Conservation (phyloP, 2,113 vertebrate genomes). For the Abramis brama region DNA sequence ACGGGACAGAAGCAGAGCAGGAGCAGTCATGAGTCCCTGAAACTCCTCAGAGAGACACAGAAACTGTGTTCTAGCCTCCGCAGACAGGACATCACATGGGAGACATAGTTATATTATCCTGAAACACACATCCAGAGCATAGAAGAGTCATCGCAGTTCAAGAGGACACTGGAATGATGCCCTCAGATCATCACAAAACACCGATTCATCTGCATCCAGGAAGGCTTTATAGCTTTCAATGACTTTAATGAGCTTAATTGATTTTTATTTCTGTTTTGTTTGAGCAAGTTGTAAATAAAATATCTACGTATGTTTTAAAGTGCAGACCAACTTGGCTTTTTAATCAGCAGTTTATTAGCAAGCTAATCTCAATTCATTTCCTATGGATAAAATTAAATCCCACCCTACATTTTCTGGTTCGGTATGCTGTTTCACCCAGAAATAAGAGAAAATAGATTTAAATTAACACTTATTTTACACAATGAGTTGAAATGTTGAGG, state of each 20-base stretch:
- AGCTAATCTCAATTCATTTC: not conserved
- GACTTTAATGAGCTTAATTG: not conserved
- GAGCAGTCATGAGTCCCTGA: constrained; percentile 66
- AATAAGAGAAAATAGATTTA: too few species aligned
- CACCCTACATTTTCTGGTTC: not conserved
- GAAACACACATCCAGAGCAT: not conserved
- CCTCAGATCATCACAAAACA: not conserved
- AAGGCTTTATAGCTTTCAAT: too few species aligned
- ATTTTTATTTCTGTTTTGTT: constrained; percentile 2
- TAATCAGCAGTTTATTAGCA: not conserved
- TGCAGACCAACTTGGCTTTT: not conserved
- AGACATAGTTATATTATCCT: constrained; percentile 69
- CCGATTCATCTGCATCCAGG: not conserved
- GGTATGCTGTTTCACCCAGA: too few species aligned
- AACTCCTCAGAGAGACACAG: constrained; percentile 78
- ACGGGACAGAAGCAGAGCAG: constrained; percentile 60
- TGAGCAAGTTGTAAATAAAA: constrained; percentile 13
- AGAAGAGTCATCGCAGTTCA: not conserved
- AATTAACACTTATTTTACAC: not conserved
- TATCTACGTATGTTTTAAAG: not conserved
- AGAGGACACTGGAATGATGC: not conserved
- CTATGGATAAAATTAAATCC: not conserved
- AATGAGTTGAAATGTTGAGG: not conserved
- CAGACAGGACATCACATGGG: constrained; percentile 81
- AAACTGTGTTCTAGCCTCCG: constrained; percentile 82